Percentiles rank a stretch among this genome's conserved stretches.
Evolutionary conservation across 2,113 vertebrate species (phyloP).

Genomic region (Cyrtonyx montezumae): DNA sequence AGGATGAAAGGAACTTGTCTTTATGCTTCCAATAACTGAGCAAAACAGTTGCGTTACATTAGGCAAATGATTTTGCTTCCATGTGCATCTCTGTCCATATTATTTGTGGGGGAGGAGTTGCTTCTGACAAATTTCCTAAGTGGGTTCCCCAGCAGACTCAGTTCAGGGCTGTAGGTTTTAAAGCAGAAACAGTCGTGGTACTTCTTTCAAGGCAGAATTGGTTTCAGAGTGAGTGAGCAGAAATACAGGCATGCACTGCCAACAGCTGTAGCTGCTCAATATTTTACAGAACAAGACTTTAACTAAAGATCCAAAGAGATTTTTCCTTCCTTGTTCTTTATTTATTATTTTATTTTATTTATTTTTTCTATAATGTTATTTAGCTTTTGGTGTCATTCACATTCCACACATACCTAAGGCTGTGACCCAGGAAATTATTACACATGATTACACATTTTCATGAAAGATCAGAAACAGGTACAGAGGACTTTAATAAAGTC

Average conservation of each 20-base stretch:
- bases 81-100: not conserved
- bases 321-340: too few relatives aligned
- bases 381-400: not conserved
- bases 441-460: not conserved
- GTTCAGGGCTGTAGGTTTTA: not conserved
- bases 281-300: not conserved
- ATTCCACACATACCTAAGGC: not conserved
- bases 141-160: not conserved
- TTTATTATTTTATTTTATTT: too few relatives aligned
- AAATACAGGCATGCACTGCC: not conserved
- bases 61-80: not conserved
- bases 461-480: not conserved
- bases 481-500: not conserved
- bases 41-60: accelerated
- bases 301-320: not conserved
- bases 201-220: not conserved
- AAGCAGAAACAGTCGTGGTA: not conserved
- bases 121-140: not conserved
- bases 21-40: not conserved
- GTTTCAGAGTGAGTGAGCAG: not conserved
- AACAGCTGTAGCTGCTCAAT: not conserved
- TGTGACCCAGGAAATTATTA: not conserved
- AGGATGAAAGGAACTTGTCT: not conserved
- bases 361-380: not conserved
- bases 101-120: not conserved